A percentile compares a stretch with the other conserved stretches of the same genome.
Conservation (phyloP, 92 coral and sea anemone genomes). For the Hydrozoanthus gracilis region DNA sequence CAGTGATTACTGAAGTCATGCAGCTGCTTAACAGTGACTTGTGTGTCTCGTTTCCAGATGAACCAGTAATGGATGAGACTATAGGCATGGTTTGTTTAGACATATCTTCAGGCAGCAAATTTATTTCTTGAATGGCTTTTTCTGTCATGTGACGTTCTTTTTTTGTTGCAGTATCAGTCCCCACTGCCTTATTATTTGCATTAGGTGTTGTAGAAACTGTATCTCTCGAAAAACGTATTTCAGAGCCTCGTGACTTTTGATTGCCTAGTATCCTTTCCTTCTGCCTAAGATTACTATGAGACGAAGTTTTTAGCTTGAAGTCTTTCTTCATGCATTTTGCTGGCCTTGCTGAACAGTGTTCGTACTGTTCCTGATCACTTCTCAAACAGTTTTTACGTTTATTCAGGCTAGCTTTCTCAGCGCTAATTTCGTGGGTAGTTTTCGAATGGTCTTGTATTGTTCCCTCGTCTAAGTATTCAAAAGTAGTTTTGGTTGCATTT, state of each 20-base stretch:
- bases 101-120: not conserved
- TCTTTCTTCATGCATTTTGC: slow-evolving; percentile 7
- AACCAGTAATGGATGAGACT: not conserved
- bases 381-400: not conserved
- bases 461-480: not conserved
- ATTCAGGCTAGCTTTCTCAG: not conserved
- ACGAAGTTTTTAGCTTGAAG: not conserved
- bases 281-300: not conserved
- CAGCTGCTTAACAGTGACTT: not conserved
- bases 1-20: not conserved
- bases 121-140: not conserved
- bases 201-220: not conserved
- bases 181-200: not conserved
- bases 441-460: not conserved
- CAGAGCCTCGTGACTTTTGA: not conserved
- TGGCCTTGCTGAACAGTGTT: slow-evolving; percentile 4
- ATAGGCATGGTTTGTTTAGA: slow-evolving; percentile 1
- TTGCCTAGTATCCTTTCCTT: not conserved
- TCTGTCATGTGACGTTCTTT: not conserved
- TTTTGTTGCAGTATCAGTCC: not conserved
- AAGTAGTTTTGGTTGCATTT: not conserved
- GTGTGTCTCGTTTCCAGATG: not conserved
- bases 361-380: not conserved
- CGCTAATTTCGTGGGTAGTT: not conserved
- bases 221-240: not conserved